Evolutionary conservation across 2,797 vertebrate species (phyloP), one percentile per base, ranked within the genome.

Genomic region (Falco berigora): DNA sequence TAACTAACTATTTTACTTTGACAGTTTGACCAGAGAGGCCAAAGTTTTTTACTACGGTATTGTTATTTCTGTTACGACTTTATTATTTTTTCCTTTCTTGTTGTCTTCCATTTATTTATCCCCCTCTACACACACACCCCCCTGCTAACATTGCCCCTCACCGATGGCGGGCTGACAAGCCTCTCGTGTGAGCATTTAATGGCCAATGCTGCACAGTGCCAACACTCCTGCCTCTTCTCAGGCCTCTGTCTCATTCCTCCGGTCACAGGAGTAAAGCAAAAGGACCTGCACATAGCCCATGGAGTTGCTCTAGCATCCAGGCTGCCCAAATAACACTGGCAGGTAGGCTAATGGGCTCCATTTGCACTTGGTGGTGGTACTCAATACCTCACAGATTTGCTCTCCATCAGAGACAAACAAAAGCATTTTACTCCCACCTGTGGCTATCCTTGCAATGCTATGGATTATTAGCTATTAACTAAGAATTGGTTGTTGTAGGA

Each of bases 21-120:
- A 82, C 73, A 81, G n/a, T 69, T 58, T 72, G 34, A 95, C 72
- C 44, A 81, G 90, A 92, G 89, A 94, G 81, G 93, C 92, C 95
- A 93, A 89, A 89, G 86, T 87, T 97, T 97, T 95, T 91, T 95
- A 93, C 68, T 74, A 76, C 13, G 27, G 12, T 64, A 25, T 69
- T 75, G 14, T 83, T 76, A 67, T 46, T 94, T 94, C 62, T 69
- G 52, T 83, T 92, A 21, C 5, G 61, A 14, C 73, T 82, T 74
- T 74, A 71, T 28, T 50, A 23, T 69, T 77, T 83, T 55, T 66
- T 42, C 10, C 20, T 86, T 87, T 71, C 59, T 84, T 4, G 0
- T 68, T 78, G 93, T 90, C 92, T 94, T 95, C 84, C 64, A 36
- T 14, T 2, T 67, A 49, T 23, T 72, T 89, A 5, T 12, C 71